Percentiles rank a stretch among this genome's conserved stretches.
Evolutionary conservation across 2,113 vertebrate species (phyloP).

Genomic region (Rhea pennata): DNA sequence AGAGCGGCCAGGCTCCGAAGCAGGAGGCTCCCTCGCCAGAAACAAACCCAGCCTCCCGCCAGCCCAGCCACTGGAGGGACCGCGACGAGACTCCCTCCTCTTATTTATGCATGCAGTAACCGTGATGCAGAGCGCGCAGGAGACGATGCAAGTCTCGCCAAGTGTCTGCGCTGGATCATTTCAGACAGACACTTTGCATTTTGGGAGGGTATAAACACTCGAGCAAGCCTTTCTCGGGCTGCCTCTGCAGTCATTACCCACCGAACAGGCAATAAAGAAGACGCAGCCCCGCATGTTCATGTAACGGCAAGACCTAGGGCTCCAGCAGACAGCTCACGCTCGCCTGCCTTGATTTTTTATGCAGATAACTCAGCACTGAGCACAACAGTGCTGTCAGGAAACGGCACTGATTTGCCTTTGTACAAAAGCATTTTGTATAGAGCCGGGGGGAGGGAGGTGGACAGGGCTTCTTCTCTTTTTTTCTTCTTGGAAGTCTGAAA

Average conservation of each 20-base stretch:
- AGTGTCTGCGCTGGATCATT: neutral
- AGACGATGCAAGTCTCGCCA: neutral
- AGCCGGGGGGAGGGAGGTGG: neutral
- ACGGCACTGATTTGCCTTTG: neutral
- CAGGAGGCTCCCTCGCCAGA: neutral
- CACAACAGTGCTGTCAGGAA: neutral
- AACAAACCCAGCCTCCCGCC: neutral
- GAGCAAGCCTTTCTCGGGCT: neutral
- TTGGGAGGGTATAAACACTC: neutral
- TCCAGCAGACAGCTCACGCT: neutral
- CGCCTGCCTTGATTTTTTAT: neutral
- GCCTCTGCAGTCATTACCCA: neutral
- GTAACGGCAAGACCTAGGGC: neutral
- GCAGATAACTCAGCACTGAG: neutral
- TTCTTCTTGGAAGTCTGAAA: neutral
- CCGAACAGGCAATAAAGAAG: neutral
- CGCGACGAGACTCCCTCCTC: neutral
- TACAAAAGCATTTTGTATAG: neutral
- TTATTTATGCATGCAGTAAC: neutral
- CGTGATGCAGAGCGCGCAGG: accelerated
- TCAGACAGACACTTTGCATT: neutral
- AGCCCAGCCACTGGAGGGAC: accelerated
- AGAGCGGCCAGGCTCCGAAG: too few relatives aligned
- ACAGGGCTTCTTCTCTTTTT: neutral
- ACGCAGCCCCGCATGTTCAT: neutral